Conservation (phyloP, 2,888 invertebrate species). For the Erebia epiphron region DNA sequence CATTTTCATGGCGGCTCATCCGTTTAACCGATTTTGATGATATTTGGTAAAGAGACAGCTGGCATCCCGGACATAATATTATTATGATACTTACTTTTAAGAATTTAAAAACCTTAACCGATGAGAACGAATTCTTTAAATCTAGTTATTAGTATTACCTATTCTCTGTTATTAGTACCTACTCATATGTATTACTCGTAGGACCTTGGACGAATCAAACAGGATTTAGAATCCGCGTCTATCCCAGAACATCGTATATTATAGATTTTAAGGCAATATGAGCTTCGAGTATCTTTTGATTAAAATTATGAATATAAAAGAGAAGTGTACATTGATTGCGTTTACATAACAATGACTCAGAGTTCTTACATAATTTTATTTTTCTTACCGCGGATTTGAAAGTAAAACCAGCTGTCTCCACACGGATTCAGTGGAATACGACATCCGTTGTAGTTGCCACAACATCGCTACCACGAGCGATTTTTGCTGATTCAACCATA, state of each 20-base stretch:
- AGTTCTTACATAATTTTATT: slow-evolving; percentile 28
- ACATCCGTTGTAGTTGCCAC: slow-evolving; percentile 62
- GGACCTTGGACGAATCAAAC: too few species aligned
- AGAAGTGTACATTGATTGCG: neutral
- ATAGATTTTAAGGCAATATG: too few species aligned
- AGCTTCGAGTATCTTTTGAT: too few species aligned
- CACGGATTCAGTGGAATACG: slow-evolving; percentile 64
- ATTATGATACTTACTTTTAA: neutral
- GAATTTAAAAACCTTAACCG: too few species aligned
- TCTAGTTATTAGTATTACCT: too few species aligned
- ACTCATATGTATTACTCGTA: too few species aligned
- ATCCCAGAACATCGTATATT: too few species aligned
- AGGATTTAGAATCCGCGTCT: too few species aligned
- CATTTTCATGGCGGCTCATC: too few species aligned
- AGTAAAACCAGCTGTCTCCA: slow-evolving; percentile 48
- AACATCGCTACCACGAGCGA: slow-evolving; percentile 48
- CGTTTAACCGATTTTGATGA: too few species aligned
- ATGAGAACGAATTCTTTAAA: too few species aligned
- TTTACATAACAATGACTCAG: slow-evolving; percentile 35
- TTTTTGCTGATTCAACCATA: slow-evolving; percentile 40
- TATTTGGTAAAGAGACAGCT: neutral
- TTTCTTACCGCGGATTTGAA: slow-evolving; percentile 52
- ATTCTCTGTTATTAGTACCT: too few species aligned
- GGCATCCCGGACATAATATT: neutral
- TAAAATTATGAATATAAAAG: neutral